Percentiles rank a stretch among this genome's conserved stretches.
These are phyloP conservation scores for Hypena proboscidalis DNA, from an alignment of 2,888 invertebrate genomes.

Conservation along the genomic window DNA sequence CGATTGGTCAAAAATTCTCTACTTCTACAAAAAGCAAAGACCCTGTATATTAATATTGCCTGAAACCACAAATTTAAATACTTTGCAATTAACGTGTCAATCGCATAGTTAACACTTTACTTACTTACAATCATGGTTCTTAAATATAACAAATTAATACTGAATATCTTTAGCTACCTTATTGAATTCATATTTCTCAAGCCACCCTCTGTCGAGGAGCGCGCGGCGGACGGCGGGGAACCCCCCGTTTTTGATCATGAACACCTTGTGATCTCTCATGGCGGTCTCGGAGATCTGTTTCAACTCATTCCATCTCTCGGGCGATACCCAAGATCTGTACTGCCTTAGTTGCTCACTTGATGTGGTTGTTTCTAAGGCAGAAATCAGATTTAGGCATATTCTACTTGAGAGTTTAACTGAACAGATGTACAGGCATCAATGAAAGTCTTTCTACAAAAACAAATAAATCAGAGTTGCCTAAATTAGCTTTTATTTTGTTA, in stretches of 20 bases:
- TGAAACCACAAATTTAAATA: too few relatives aligned
- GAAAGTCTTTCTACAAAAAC: too few relatives aligned
- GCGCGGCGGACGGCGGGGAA: slow-evolving; percentile 90
- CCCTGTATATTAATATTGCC: too few relatives aligned
- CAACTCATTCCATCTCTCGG: slow-evolving; percentile 87
- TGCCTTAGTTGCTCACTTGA: slow-evolving; percentile 77
- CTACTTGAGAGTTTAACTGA: background rate
- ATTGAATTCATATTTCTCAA: slow-evolving; percentile 87
- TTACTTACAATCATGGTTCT: background rate
- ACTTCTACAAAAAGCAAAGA: too few relatives aligned
- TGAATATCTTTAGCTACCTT: slow-evolving; percentile 64
- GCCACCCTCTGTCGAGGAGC: slow-evolving; percentile 89
- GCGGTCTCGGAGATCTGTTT: slow-evolving; percentile 88
- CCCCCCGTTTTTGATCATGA: slow-evolving; percentile 89
- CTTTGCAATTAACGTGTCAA: too few relatives aligned
- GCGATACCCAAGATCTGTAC: slow-evolving; percentile 85
- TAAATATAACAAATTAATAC: background rate
- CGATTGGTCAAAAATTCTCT: too few relatives aligned
- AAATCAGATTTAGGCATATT: background rate
- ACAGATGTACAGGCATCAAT: too few relatives aligned
- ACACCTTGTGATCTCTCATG: slow-evolving; percentile 87
- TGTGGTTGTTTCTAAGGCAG: slow-evolving; percentile 52
- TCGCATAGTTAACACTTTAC: too few relatives aligned
- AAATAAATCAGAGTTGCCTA: too few relatives aligned
- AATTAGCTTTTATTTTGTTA: too few relatives aligned